Base-by-base conservation (phyloP, 2,797 vertebrate genomes). In the Anguilla marmorata region DNA sequence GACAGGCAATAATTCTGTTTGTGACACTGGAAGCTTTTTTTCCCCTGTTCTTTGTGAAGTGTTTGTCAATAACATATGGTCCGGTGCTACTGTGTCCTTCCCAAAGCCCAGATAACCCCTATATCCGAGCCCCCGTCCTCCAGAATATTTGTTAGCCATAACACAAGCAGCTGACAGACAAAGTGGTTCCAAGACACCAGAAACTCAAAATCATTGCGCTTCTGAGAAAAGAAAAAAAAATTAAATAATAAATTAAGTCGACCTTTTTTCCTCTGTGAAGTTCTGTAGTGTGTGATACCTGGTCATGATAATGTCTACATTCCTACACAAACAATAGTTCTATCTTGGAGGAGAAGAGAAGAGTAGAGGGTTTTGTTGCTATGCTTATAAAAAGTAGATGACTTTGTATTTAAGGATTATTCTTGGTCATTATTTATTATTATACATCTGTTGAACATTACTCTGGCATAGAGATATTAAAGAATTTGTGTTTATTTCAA, bases 341-440 rank as follows among this genome's bases (percentile, higher is more conserved):
- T 96, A 95, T 94, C 95, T 94, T 93, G 94, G 95, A 96, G 93
- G 92, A 95, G 94, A 95, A 95, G 93, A 94, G 93, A 95, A 96
- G 95, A 96, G 94, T 96, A 96, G 95, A 97, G 93, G 95, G 94
- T 95, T 97, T 96, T 96, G 95, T 97, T 97, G 95, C 96, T 95
- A 95, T 96, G 93, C 96, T 96, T 97, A 96, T 97, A 97, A 96
- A 95, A 95, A 96, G 95, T 96, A 96, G 95, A 96, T 93, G 93
- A 95, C 95, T 97, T 97, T 97, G 96, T 98, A 97, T 97, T 97
- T 97, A 97, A 98, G 96, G 94, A 95, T 96, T 96, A 96, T 96
- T 96, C 93, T 95, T 94, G 94, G 94, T 97, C 94, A 96, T 98
- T 98, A 98, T 98, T 98, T 98, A 98, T 98, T 97, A 96, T 96